phyloP scores from a whole-genome alignment of 2,113 vertebrate genomes.

The Oreochromis spilurus region DNA sequence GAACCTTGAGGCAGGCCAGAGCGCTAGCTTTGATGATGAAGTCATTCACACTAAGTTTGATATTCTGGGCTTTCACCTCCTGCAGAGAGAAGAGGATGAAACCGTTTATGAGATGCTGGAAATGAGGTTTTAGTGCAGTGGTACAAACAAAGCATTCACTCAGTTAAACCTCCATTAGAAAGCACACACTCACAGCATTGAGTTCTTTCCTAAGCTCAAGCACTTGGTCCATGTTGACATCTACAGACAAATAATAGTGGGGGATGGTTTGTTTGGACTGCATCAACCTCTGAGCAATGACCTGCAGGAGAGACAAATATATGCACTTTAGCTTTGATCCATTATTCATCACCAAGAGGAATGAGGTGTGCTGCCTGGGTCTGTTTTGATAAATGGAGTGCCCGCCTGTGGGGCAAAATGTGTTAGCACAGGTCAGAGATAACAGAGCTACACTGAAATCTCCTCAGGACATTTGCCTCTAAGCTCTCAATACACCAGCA shows the following conservation, averaged over 20 bases:
- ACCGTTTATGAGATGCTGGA: neutral
- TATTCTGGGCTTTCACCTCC: slow-evolving; percentile 82
- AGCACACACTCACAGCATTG: slow-evolving; percentile 78
- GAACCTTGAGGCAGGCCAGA: slow-evolving; percentile 92
- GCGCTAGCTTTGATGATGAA: slow-evolving; percentile 97
- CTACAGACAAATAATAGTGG: slow-evolving; percentile 96
- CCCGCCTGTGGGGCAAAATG: neutral
- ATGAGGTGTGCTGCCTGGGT: neutral
- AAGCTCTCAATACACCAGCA: neutral
- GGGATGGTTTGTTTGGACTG: slow-evolving; percentile 98
- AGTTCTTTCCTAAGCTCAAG: slow-evolving; percentile 89
- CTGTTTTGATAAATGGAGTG: neutral
- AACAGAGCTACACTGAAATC: neutral
- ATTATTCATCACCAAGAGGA: neutral
- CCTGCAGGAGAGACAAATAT: slow-evolving; percentile 68
- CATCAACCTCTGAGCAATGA: slow-evolving; percentile 95
- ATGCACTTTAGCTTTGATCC: slow-evolving; percentile 12
- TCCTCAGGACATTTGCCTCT: neutral
- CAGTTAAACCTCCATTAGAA: neutral
- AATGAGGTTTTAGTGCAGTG: neutral
- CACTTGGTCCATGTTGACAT: slow-evolving; percentile 92
- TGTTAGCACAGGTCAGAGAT: slow-evolving; percentile 7
- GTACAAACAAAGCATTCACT: neutral
- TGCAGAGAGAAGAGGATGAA: slow-evolving; percentile 46
- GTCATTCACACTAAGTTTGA: slow-evolving; percentile 96